Conservation (phyloP, 2,888 invertebrate species). For the Resseliella maxima region DNA sequence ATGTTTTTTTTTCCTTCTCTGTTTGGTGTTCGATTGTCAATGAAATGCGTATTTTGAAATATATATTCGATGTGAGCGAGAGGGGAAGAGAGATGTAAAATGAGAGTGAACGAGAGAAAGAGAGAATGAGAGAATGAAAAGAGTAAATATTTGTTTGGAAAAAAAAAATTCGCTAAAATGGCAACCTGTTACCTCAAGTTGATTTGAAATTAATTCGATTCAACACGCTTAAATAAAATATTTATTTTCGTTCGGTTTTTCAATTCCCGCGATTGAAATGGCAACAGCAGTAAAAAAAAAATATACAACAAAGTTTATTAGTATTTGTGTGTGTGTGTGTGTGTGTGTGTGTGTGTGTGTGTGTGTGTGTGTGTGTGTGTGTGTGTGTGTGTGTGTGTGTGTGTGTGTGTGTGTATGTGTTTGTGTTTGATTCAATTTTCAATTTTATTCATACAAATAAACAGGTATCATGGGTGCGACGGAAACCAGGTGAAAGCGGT, state of each 20-base stretch:
- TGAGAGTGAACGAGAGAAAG: too few species aligned
- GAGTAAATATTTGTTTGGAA: too few species aligned
- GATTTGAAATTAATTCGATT: conserved; percentile 36
- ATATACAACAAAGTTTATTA: too few species aligned
- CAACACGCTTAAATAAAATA: conserved; percentile 44
- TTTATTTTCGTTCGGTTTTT: conserved; percentile 27
- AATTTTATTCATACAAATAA: conserved; percentile 57
- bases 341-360: too few species aligned
- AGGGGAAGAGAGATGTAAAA: background rate
- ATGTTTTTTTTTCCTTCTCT: background rate
- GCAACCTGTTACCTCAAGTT: conserved; percentile 24
- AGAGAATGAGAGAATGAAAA: too few species aligned
- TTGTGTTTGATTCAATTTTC: background rate
- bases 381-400: too few species aligned
- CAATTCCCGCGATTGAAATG: background rate
- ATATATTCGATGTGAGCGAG: background rate
- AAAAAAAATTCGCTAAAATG: background rate
- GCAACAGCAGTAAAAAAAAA: too few species aligned
- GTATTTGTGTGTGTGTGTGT: too few species aligned
- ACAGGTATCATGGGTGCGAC: conserved; percentile 78
- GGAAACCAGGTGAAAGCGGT: conserved; percentile 73
- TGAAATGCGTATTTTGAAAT: background rate
- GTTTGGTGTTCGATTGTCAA: background rate
- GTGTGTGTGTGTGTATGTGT: too few species aligned
- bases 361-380: too few species aligned